Conservation (phyloP, 2,888 invertebrate genomes). For the Tetragonula carbonaria region DNA sequence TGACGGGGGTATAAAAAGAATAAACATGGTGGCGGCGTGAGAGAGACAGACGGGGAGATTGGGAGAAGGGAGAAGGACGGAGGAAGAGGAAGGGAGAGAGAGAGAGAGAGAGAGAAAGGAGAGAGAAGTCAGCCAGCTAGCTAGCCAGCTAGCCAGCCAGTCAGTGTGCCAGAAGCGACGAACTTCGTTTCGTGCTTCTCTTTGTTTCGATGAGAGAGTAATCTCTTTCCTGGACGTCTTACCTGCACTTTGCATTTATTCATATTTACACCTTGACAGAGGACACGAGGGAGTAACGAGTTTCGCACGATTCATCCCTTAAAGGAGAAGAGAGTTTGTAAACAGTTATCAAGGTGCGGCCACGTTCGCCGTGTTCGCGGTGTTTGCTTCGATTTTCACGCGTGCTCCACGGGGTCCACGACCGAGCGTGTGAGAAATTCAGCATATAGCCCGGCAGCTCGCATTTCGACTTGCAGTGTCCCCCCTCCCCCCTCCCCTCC, state of each 20-base stretch:
- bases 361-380: slow-evolving; percentile 50
- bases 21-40: slow-evolving; percentile 70
- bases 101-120: slow-evolving; percentile 25
- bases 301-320: slow-evolving; percentile 40
- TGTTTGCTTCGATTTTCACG: slow-evolving; percentile 63
- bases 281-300: background rate
- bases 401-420: slow-evolving; percentile 52
- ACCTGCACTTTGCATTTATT: slow-evolving; percentile 40
- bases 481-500: background rate
- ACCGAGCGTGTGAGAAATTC: slow-evolving; percentile 51
- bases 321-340: slow-evolving; percentile 31
- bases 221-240: slow-evolving; percentile 35
- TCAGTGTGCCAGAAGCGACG: slow-evolving; percentile 70
- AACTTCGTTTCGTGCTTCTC: slow-evolving; percentile 62
- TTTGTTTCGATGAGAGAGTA: slow-evolving; percentile 58
- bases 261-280: background rate
- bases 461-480: slow-evolving; percentile 22
- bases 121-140: slow-evolving; percentile 57
- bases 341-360: slow-evolving; percentile 59
- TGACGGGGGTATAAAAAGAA: slow-evolving; percentile 71
- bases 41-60: slow-evolving; percentile 54
- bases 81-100: slow-evolving; percentile 26
- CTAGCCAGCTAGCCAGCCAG: slow-evolving; percentile 61
- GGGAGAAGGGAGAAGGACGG: slow-evolving; percentile 27
- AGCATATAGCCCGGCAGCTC: slow-evolving; percentile 29